Evolutionary conservation across 2,113 vertebrate genomes (phyloP).

Genomic region (Phalacrocorax pelagicus): DNA sequence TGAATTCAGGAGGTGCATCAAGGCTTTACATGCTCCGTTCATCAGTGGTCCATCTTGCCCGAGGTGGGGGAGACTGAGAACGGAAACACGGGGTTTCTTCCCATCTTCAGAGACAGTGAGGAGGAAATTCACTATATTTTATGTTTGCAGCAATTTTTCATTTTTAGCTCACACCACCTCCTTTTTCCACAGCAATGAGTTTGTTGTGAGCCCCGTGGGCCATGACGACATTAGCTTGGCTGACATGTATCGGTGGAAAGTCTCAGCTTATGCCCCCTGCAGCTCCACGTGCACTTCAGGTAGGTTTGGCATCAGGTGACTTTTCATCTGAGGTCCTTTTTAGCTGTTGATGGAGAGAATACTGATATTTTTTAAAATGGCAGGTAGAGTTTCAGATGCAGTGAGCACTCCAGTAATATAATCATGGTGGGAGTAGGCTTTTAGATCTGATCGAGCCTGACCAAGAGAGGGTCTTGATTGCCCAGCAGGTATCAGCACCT

Average conservation of each 20-base stretch:
- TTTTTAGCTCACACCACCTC: background rate
- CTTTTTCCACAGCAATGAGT: constrained; percentile 80
- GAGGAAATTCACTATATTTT: background rate
- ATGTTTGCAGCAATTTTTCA: background rate
- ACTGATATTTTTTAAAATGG: background rate
- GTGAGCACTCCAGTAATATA: background rate
- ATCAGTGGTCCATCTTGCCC: background rate
- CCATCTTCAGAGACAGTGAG: background rate
- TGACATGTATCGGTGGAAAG: constrained; percentile 91
- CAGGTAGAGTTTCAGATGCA: background rate
- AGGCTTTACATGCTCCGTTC: background rate
- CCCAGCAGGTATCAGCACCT: constrained; percentile 80
- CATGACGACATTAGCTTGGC: constrained; percentile 81
- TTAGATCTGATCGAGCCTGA: background rate
- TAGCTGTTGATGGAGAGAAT: background rate
- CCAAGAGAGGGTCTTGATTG: background rate
- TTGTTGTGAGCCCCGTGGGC: constrained; percentile 75
- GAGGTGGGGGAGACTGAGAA: background rate
- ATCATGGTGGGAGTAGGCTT: background rate
- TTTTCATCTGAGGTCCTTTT: background rate
- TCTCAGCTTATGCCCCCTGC: constrained; percentile 89
- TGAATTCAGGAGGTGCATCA: background rate
- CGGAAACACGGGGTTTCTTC: background rate
- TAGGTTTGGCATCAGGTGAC: constrained; percentile 50
- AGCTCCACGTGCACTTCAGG: constrained; percentile 91